Base-by-base conservation (phyloP, 2,113 vertebrate species). In the Zingel zingel region DNA sequence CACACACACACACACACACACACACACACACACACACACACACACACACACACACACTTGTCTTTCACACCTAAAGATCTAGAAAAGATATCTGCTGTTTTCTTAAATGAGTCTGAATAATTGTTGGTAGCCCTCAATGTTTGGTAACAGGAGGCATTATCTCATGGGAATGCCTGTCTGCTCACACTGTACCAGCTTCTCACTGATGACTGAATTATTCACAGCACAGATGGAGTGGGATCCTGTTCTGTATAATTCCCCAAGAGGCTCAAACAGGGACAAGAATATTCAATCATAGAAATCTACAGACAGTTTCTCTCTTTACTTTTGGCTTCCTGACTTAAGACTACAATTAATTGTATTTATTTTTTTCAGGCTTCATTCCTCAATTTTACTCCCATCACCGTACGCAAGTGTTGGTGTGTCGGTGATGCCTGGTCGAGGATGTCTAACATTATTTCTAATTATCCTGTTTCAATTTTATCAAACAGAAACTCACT, bases 151-250 rank as follows among this genome's bases (percentile, higher is more conserved):
- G 66, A 69, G 74, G 83, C 33, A 53, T 56, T 39, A 8, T 83
- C 87, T 68, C 57, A 19, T n/a, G 83, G 85, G 87, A 82, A 71
- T 56, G 74, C 15, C 87, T 18, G 81, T 79, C 81, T 83, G 82
- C 72, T 83, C 43, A 45, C 78, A 36, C 79, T 39, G 64, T 45
- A 76, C 66, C 75, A 67, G 63, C 77, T 74, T 77, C 69, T 79
- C 82, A 19, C 75, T 56, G 73, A 16, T 53, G 89, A 82, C 87
- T 89, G 80, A 91, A 86, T 87, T 84, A 88, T 90, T 91, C 87
- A 89, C 89, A 63, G 86, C 77, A 36, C 89, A 92, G 89, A 91
- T 70, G 87, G 86, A 87, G 53, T 18, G 2, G 63, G 73, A 88
- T 82, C 69, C 80, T 86, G 78, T 51, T 85, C 74, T 36, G 82